Percentiles rank a stretch among this genome's conserved stretches.
phyloP scores from a whole-genome alignment of 2,113 vertebrate species.

The Hemiscyllium ocellatum region DNA sequence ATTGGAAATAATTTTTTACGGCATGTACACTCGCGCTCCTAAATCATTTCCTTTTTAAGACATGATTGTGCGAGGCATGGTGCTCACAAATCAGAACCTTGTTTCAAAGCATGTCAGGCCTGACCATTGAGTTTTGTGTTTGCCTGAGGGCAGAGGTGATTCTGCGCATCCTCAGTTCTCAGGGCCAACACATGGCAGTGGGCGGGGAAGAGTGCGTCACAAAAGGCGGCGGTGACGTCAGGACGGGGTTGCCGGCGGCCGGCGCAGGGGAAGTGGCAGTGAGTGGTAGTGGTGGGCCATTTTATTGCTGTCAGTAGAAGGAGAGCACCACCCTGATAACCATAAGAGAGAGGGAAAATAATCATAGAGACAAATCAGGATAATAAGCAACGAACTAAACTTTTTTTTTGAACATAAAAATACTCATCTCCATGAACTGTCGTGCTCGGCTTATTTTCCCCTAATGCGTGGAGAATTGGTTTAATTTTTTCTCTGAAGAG shows the following conservation, averaged over 20 bases:
- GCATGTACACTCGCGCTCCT: background rate
- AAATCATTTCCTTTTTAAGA: background rate
- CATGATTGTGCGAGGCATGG: constrained; percentile 9
- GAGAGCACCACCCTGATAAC: background rate
- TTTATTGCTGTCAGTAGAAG: constrained; percentile 2
- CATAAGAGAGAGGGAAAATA: background rate
- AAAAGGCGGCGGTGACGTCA: background rate
- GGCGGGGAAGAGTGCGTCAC: background rate
- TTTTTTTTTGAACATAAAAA: background rate
- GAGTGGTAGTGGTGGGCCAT: background rate
- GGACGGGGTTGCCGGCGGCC: background rate
- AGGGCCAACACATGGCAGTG: background rate
- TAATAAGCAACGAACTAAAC: background rate
- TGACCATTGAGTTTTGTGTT: background rate
- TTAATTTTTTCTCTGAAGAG: background rate
- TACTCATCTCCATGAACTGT: background rate
- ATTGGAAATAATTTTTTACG: background rate
- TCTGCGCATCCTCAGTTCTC: background rate
- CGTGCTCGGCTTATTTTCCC: background rate
- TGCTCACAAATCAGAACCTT: constrained; percentile 32
- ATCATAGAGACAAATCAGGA: background rate
- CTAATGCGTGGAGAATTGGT: constrained; percentile 22
- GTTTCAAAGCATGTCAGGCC: no score
- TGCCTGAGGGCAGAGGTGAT: background rate
- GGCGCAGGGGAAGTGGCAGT: background rate